Evolutionary conservation across 1,140 invertebrate species (phyloP), one percentile per base, ranked within the genome.

Genomic region (Ceratina japonica): DNA sequence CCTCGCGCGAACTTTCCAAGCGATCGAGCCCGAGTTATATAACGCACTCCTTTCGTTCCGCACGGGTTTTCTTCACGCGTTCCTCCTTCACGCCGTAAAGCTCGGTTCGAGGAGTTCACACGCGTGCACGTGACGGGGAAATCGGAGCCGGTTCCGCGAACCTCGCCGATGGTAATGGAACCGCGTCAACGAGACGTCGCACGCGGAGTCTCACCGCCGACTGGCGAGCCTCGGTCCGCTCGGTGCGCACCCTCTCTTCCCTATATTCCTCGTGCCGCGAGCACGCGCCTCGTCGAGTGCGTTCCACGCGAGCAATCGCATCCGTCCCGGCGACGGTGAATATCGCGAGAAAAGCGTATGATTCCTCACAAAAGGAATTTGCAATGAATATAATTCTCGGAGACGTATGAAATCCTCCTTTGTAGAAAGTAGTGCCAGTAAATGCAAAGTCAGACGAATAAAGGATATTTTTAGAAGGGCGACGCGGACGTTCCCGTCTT

Each of bases 131-230:
- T 68, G 77, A 18, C 31, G 22, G 7, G 54, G 61, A 77, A 65
- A 58, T 31, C 27, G 27, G 27, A 31, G 27, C 27, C 27, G 27
- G 27, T 37, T 31, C 76, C 76, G 76, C 20, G 3, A 52, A 8
- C 49, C n/a, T n/a, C 3, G 0, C 2, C 10, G 16, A 56, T 1
- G 4, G 8, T n/a, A 12, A 44, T 51, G 5, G 20, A 18, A 3
- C 4, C 70, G 18, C 51, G 44, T 10, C 58, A 66, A 37, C 79
- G 83, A 85, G 69, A 66, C 71, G 80, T 81, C 80, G 75, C 80
- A 83, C 85, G 84, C 84, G 87, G 84, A 86, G 87, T 88, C 77
- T 81, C 69, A 74, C 87, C 84, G 81, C 86, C 87, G 80, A 88
- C 84, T 88, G 86, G 86, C 74, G 77, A 62, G 54, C 59, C 54